These are phyloP conservation scores for Connochaetes taurinus DNA, from an alignment of 2,113 vertebrate genomes.

Conservation along the genomic window DNA sequence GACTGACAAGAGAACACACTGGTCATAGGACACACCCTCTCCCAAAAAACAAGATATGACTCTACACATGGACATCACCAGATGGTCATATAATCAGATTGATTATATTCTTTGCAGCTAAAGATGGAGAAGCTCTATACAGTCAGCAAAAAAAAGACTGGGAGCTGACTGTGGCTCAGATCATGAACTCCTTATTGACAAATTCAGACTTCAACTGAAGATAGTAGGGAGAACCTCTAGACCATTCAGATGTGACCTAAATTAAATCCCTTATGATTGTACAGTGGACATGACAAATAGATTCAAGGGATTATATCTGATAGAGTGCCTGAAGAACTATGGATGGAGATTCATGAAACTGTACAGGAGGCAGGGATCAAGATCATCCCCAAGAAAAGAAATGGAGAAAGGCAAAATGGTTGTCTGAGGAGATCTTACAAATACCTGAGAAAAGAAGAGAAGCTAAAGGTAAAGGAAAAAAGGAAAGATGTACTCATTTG, in stretches of 20 bases:
- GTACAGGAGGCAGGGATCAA: not conserved
- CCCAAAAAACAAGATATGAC: not conserved
- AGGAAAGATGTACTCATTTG: not conserved
- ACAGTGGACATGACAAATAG: not conserved
- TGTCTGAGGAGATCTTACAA: not conserved
- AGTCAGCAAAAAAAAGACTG: not conserved
- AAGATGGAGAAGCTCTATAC: not conserved
- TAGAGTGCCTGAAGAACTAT: not conserved
- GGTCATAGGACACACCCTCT: not conserved
- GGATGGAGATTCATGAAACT: not conserved
- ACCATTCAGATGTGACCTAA: not conserved
- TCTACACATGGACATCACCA: not conserved
- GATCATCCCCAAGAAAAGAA: not conserved
- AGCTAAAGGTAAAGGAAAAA: not conserved
- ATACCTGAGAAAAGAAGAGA: not conserved
- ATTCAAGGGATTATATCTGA: not conserved
- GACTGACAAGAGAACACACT: not conserved
- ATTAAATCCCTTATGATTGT: not conserved
- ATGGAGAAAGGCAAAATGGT: not conserved
- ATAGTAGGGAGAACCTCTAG: not conserved
- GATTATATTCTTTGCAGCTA: not conserved
- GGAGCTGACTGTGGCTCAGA: not conserved
- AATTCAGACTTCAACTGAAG: not conserved
- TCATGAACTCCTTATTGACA: not conserved
- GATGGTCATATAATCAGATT: not conserved